phyloP scores from a whole-genome alignment of 2,888 invertebrate species.

The Mesorhabditis spiculigera region DNA sequence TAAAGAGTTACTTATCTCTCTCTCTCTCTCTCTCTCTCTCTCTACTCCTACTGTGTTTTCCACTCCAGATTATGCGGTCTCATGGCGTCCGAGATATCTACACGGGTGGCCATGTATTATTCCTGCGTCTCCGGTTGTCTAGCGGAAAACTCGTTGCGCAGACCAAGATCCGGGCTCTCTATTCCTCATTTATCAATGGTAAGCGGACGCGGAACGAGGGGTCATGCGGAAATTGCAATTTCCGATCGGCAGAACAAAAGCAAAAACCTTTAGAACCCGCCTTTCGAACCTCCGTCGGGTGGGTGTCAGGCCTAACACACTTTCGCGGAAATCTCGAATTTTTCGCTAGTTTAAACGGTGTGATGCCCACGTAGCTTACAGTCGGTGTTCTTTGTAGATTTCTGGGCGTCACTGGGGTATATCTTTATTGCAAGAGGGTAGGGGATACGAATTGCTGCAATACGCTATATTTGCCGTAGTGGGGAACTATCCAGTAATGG shows the following conservation, averaged over 20 bases:
- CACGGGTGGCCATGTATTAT: conserved; percentile 30
- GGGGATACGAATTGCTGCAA: too few relatives aligned
- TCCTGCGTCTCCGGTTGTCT: conserved; percentile 33
- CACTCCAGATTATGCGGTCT: conserved; percentile 40
- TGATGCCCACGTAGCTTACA: too few relatives aligned
- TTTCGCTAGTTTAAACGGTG: background rate
- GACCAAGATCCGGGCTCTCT: conserved; percentile 29
- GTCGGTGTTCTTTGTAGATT: too few relatives aligned
- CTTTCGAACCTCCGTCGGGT: too few relatives aligned
- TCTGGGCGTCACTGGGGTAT: too few relatives aligned
- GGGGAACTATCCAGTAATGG: too few relatives aligned
- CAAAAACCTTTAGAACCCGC: too few relatives aligned
- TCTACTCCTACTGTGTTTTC: background rate
- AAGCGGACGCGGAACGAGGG: background rate
- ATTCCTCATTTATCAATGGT: conserved; percentile 37
- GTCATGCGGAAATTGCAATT: background rate
- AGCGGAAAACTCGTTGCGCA: conserved; percentile 21
- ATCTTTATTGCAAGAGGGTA: too few relatives aligned
- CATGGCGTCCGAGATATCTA: conserved; percentile 33
- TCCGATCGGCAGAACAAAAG: background rate
- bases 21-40: conserved; percentile 21
- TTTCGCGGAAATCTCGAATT: background rate
- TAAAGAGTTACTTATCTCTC: conserved; percentile 9
- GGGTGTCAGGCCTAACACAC: background rate
- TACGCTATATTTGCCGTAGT: too few relatives aligned